Evolutionary conservation across 2,797 vertebrate genomes (phyloP), one percentile per base, ranked within the genome.

Genomic region (Tapera naevia): DNA sequence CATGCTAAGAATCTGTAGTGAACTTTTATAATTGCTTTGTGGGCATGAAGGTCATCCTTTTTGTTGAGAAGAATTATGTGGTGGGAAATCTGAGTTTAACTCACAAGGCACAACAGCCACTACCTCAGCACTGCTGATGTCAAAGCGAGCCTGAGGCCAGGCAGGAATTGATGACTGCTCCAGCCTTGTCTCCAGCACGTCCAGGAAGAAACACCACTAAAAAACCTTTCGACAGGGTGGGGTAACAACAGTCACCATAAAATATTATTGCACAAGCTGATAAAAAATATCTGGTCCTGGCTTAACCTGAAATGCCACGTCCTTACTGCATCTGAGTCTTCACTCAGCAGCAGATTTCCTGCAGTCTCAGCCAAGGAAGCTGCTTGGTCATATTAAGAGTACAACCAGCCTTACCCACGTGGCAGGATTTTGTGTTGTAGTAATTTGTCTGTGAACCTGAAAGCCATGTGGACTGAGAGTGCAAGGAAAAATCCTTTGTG

Each of bases 261-360:
- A 96, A 94, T 93, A 92, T 82, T 91, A 84, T 82, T 88, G 65
- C 66, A 81, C 25, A 88, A 89, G 25, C 48, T 80, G 76, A 93
- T 91, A 86, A 93, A 95, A 65, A 32, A 17, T 3, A 4, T 80
- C 85, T 54, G 33, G 30, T 75, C n/a, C 80, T 85, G 51, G 18
- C 43, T 80, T 89, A 94, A 90, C 37, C 54, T 87, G 48, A 85
- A 94, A 76, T 64, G 3, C 3, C 3, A 11, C 10, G 8, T 46
- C 35, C n/a, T 86, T 93, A 57, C 45, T 87, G 39, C 80, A 53
- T 45, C 45, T 22, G 23, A 56, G 60, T 35, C 28, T 74, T 71
- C 1, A 1, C 25, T 69, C 11, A 46, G 61, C 13, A 7, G 60
- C 78, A 93, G 64, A 70, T 37, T 9, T 83, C 35, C 54, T 19